phyloP scores from a whole-genome alignment of 2,113 vertebrate species.

The Boulengeromyrus knoepffleri region DNA sequence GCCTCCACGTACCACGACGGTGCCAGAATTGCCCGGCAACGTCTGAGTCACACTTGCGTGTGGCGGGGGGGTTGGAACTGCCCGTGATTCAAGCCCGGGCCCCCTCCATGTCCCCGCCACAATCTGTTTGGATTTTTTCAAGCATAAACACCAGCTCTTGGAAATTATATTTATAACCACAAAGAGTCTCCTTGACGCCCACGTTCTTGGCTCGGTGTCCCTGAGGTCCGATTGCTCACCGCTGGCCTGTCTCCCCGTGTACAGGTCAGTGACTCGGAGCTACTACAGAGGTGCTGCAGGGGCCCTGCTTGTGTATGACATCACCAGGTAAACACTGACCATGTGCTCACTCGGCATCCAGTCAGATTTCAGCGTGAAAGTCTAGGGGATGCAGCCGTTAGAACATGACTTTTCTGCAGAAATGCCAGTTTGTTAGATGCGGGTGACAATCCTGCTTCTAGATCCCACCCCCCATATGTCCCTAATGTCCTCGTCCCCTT shows the following conservation, averaged over 20 bases:
- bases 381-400: neutral
- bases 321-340: conserved; percentile 68
- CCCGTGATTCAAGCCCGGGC: neutral
- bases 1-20: neutral
- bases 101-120: neutral
- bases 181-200: neutral
- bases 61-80: neutral
- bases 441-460: neutral
- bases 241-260: conserved; percentile 8
- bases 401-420: neutral
- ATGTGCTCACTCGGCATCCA: neutral
- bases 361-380: neutral
- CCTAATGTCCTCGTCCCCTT: neutral
- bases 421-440: neutral
- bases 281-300: conserved; percentile 90
- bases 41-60: neutral
- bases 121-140: neutral
- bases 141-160: neutral
- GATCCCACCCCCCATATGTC: neutral
- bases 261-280: conserved; percentile 84
- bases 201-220: neutral
- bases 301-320: conserved; percentile 83
- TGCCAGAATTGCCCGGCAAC: neutral
- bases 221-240: neutral
- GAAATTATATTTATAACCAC: neutral